Conservation (phyloP, 2,113 vertebrate species). For the Pterophyllum scalare region DNA sequence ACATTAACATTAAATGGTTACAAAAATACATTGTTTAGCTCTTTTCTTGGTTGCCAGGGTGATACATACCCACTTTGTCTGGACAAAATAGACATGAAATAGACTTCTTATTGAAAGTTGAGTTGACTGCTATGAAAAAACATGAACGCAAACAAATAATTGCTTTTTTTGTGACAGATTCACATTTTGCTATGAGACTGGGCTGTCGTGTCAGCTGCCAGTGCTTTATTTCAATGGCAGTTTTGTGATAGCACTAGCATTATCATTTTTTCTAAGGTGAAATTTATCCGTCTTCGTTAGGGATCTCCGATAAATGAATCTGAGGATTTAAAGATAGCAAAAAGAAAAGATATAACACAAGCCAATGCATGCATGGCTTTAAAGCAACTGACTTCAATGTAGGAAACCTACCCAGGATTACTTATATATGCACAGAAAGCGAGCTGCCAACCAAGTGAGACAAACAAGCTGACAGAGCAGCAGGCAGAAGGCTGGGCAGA, state of each 20-base stretch:
- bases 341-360: not conserved
- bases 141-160: not conserved
- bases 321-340: not conserved
- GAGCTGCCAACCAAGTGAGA: conserved; percentile 1
- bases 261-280: not conserved
- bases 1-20: not conserved
- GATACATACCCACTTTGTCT: not conserved
- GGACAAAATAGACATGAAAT: not conserved
- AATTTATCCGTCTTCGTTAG: not conserved
- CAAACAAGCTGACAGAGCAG: conserved; percentile 47
- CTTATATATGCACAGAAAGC: not conserved
- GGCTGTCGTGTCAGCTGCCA: not conserved
- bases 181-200: not conserved
- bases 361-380: not conserved
- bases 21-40: not conserved
- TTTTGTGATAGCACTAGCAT: not conserved
- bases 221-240: not conserved
- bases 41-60: not conserved
- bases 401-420: conserved; percentile 1
- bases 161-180: not conserved
- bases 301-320: not conserved
- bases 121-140: not conserved
- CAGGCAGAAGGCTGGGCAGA: conserved; percentile 22
- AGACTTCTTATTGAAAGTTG: not conserved
- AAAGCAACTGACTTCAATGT: not conserved